Percentiles rank a stretch among this genome's conserved stretches.
phyloP scores from a whole-genome alignment of 2,888 invertebrate genomes.

The Lamellibrachia columna region DNA sequence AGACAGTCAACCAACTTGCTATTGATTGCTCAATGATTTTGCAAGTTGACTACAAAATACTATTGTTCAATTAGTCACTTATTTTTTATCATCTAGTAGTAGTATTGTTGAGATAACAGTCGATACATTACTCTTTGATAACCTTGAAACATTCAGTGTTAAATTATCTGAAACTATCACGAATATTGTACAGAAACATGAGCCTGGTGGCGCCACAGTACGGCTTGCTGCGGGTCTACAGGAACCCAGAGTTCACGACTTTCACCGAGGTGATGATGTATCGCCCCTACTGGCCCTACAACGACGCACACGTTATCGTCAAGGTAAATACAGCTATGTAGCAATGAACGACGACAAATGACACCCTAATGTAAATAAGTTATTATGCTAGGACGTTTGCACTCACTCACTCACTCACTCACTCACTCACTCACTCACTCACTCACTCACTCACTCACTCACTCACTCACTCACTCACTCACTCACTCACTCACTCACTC shows the following conservation, averaged over 20 bases:
- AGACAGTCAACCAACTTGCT: too few species aligned
- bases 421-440: constrained; percentile 33
- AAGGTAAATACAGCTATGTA: constrained; percentile 26
- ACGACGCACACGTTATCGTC: constrained; percentile 24
- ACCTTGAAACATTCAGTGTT: constrained; percentile 24
- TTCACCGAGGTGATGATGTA: constrained; percentile 29
- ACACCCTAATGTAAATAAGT: too few species aligned
- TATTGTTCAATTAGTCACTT: too few species aligned
- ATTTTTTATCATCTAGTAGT: too few species aligned
- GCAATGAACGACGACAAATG: neutral
- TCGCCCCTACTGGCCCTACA: constrained; percentile 33
- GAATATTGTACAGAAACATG: constrained; percentile 32
- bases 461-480: constrained; percentile 27
- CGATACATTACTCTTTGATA: too few species aligned
- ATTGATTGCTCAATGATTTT: too few species aligned
- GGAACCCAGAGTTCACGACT: constrained; percentile 31
- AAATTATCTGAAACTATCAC: neutral
- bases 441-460: constrained; percentile 35
- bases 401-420: constrained; percentile 28
- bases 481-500: too few species aligned
- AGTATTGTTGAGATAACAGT: too few species aligned
- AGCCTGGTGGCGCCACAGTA: constrained; percentile 29
- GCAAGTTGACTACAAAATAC: too few species aligned
- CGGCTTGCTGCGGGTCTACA: constrained; percentile 33
- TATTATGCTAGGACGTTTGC: neutral